Base-by-base conservation (phyloP, 53 echinoderm and acorn worm genomes). In the Henricia sp. region DNA sequence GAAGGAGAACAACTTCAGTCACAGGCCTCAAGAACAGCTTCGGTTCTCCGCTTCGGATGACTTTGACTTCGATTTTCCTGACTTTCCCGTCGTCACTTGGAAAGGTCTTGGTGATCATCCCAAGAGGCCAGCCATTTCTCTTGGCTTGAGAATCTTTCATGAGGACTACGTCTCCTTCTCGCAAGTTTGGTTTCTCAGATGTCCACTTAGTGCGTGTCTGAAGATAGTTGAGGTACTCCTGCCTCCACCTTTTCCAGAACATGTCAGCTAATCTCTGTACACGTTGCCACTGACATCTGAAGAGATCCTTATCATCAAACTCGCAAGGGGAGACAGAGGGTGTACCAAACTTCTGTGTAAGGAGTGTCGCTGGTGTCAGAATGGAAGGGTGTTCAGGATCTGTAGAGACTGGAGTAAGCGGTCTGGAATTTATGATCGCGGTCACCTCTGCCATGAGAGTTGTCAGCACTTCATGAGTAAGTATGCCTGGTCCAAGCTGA, bases 171-270 rank as follows among this genome's bases (percentile, higher is more conserved):
- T 88, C 88, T 32, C 57, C 82, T 24, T 42, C 32, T 42, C 30
- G 67, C 14, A 88, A 50, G 60, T 88, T 88, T 8, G 20, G 70
- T 60, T 58, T 80, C 19, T 70, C 71, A 3, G 53, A 5, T 20
- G 70, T 57, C 82, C 88, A 88, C 60, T 57, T 82, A 12, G 10
- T 58, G 8, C 58, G 70, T 1, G 27, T 30, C 35, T 88, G 88
- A 6, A 88, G 57, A 40, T 28, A 36, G 42, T 14, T 56, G 12
- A 88, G 10, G 60, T 82, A 88, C 0, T 88, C 70, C 0, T 2
- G 56, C 71, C 13, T 88, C 88, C 88, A 88, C 43, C 71, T 88
- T 55, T 70, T 28, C 88, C 82, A 88, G 37, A 88, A 88, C 69
- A 80, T 42, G 62, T 88, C 77, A 5, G 77, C 67, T 9, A 78